Evolutionary conservation across 2,797 vertebrate genomes (phyloP).

Genomic region (Euphonia xanthogaster): DNA sequence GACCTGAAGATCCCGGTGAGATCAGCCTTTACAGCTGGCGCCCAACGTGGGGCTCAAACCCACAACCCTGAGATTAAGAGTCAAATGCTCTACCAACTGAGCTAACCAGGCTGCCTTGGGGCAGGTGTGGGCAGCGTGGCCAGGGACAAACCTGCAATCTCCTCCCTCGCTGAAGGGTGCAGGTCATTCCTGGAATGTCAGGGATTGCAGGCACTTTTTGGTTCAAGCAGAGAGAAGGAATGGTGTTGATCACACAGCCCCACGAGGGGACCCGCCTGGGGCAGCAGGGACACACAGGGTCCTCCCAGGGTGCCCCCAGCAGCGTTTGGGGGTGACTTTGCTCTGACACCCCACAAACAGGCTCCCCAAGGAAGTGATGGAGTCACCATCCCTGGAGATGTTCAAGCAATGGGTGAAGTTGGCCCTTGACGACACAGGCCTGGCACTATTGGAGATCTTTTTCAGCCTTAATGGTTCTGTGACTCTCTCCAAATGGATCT

Average conservation of each 20-base stretch:
- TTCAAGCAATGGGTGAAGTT: fast-evolving
- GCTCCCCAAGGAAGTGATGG: background rate
- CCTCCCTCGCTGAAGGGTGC: background rate
- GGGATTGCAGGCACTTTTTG: background rate
- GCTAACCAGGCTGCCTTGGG: too few species aligned
- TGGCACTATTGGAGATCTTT: fast-evolving
- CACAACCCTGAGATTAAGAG: too few species aligned
- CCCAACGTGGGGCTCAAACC: fast-evolving
- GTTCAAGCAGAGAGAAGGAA: background rate
- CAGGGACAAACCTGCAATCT: background rate
- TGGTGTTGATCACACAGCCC: fast-evolving
- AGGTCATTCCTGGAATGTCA: background rate
- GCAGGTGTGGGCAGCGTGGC: too few species aligned
- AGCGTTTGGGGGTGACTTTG: background rate
- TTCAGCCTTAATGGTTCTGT: background rate
- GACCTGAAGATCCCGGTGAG: fast-evolving
- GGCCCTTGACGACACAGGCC: fast-evolving
- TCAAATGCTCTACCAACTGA: too few species aligned
- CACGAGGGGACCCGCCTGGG: fast-evolving
- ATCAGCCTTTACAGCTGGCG: background rate
- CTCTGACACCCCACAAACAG: background rate
- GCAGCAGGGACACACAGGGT: background rate
- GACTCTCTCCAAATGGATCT: background rate
- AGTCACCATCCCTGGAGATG: background rate
- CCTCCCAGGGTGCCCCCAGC: background rate